Evolutionary conservation across 2,113 vertebrate species (phyloP).

Genomic region (Phrynosoma blainvillii): DNA sequence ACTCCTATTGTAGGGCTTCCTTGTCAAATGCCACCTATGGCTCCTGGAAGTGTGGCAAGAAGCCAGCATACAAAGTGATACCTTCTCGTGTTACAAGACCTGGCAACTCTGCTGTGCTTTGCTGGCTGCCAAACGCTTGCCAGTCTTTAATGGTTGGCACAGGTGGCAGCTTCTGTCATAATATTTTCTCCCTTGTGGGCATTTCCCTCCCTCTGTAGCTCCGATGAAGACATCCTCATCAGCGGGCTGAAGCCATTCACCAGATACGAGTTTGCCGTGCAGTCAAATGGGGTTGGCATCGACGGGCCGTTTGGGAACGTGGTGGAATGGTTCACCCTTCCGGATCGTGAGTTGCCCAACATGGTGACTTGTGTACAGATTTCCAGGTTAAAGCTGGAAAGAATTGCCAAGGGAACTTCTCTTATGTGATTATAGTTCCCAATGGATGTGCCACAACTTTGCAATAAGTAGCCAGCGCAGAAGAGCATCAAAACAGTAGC

Average conservation of each 20-base stretch:
- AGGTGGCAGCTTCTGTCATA: background rate
- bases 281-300: slow-evolving; percentile 87
- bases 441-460: background rate
- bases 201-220: slow-evolving; percentile 71
- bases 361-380: background rate
- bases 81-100: background rate
- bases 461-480: background rate
- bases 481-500: background rate
- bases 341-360: slow-evolving; percentile 85
- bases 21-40: background rate
- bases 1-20: background rate
- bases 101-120: background rate
- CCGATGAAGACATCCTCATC: slow-evolving; percentile 90
- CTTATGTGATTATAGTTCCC: background rate
- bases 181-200: background rate
- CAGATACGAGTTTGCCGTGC: slow-evolving; percentile 93
- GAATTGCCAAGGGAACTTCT: background rate
- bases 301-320: slow-evolving; percentile 90
- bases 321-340: slow-evolving; percentile 89
- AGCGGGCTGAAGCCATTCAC: slow-evolving; percentile 92
- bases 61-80: too few relatives aligned
- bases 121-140: background rate
- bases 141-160: background rate
- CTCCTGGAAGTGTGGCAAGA: background rate
- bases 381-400: background rate